Evolutionary conservation across 2,888 invertebrate species (phyloP).

Genomic region (Junonia oenone): DNA sequence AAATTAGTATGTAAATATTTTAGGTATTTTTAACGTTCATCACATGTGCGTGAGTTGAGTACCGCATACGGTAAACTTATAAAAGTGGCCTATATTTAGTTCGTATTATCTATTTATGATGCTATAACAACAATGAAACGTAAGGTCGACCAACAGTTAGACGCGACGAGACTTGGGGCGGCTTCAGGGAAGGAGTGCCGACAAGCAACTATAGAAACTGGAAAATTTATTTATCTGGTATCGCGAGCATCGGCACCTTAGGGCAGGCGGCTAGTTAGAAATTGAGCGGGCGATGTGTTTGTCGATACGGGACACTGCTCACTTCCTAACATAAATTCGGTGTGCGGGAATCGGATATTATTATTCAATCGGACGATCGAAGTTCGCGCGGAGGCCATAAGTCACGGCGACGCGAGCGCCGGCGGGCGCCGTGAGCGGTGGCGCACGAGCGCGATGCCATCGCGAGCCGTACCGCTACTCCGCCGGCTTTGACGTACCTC

Average conservation of each 20-base stretch:
- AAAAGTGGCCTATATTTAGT: background rate
- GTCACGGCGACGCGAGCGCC: conserved; percentile 75
- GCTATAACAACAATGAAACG: conserved; percentile 16
- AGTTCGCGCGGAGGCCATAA: conserved; percentile 75
- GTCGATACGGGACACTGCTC: conserved; percentile 71
- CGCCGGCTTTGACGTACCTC: conserved; percentile 25
- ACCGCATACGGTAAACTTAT: background rate
- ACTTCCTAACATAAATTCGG: conserved; percentile 79
- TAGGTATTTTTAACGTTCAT: too few relatives aligned
- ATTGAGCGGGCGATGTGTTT: conserved; percentile 58
- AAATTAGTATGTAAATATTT: too few relatives aligned
- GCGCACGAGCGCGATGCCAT: conserved; percentile 75
- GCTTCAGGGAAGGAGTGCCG: conserved; percentile 44
- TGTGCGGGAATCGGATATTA: conserved; percentile 76
- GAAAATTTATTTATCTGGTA: conserved; percentile 66
- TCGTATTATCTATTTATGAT: background rate
- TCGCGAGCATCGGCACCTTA: conserved; percentile 56
- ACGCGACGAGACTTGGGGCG: conserved; percentile 41
- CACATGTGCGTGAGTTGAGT: too few relatives aligned
- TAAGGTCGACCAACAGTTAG: conserved; percentile 55
- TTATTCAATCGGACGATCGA: conserved; percentile 78
- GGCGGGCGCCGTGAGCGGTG: conserved; percentile 75
- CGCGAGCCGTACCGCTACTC: conserved; percentile 59
- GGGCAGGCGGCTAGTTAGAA: conserved; percentile 53
- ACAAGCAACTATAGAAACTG: conserved; percentile 49